Base-by-base conservation (phyloP, 2,113 vertebrate genomes). In the Poeciliopsis retropinna region DNA sequence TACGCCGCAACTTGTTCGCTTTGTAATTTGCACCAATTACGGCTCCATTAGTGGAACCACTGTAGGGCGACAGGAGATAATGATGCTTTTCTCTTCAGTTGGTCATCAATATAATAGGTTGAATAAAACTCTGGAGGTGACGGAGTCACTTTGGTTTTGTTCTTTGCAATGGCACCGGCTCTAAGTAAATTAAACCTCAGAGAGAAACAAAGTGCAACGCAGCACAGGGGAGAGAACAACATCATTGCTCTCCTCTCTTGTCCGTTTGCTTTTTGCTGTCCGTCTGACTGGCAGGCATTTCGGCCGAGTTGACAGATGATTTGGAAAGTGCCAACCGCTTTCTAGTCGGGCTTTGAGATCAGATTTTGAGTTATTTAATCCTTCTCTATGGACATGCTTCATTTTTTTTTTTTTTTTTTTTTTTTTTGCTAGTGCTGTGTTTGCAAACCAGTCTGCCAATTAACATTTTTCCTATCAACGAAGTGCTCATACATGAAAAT, bases 21-120 rank as follows among this genome's bases (percentile, higher is more conserved):
- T 83, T 54, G 73, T 78, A 79, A 87, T 90, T 80, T 76, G 74
- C 70, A 82, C 81, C 84, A 86, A 90, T 89, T 88, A 89, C 72
- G 78, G 60, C 32, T 79, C 74, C 61, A 86, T 89, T 84, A 86
- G 80, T 4, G n/a, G 73, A 44, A 25, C 65, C 68, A 66, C 68
- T 80, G 79, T 81, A 70, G 44, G 69, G 73, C 39, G 15, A 70
- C 51, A 67, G n/a, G 74, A 73, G 73, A 85, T 78, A 83, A 76
- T 76, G 70, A 73, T 65, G 70, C 68, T 82, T 80, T 75, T 83
- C 67, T 62, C 60, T 76, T 61, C 61, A 87, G 70, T 65, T 72
- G 73, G 70, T 74, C 78, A 66, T 85, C 80, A 80, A 73, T 83
- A 67, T 70, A 78, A 70, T 65, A 69, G 72, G 75, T 75, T 47